Conservation (phyloP, 2,797 vertebrate genomes). For the Diplodus puntazzo region DNA sequence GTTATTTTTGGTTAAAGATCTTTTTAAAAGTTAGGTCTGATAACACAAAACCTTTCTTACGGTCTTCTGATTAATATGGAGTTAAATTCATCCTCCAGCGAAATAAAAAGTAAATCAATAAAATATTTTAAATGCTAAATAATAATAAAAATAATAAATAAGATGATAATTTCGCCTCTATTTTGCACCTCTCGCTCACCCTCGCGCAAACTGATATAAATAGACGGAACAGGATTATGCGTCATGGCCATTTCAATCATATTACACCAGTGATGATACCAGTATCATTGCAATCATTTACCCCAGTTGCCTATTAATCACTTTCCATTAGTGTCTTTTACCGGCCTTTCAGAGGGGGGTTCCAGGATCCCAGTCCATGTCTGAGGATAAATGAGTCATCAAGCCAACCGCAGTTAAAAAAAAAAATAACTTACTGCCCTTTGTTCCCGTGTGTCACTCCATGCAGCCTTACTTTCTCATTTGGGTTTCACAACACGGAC, state of each 20-base stretch:
- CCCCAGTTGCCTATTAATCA: constrained; percentile 77
- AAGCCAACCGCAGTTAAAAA: constrained; percentile 42
- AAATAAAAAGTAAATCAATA: neutral
- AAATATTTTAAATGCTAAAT: neutral
- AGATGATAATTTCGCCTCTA: neutral
- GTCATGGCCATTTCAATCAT: constrained; percentile 54
- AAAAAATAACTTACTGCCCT: constrained; percentile 54
- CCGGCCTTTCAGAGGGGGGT: constrained; percentile 54
- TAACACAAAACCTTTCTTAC: rapidly evolving
- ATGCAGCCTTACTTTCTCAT: constrained; percentile 19
- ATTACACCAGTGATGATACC: constrained; percentile 66
- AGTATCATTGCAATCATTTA: constrained; percentile 75
- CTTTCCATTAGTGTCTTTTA: constrained; percentile 77
- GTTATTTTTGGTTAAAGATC: neutral
- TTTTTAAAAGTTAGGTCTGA: neutral
- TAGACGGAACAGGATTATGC: constrained; percentile 21
- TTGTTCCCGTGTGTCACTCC: constrained; percentile 51
- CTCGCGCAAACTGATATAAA: neutral
- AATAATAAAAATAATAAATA: constrained; percentile 15
- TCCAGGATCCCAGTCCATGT: constrained; percentile 66
- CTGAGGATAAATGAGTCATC: constrained; percentile 71
- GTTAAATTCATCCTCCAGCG: neutral
- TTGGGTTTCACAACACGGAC: constrained; percentile 38
- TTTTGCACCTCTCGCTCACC: constrained; percentile 12
- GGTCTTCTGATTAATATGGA: neutral